Base-by-base conservation (phyloP, 2,888 invertebrate genomes). In the Catocala sponsa region DNA sequence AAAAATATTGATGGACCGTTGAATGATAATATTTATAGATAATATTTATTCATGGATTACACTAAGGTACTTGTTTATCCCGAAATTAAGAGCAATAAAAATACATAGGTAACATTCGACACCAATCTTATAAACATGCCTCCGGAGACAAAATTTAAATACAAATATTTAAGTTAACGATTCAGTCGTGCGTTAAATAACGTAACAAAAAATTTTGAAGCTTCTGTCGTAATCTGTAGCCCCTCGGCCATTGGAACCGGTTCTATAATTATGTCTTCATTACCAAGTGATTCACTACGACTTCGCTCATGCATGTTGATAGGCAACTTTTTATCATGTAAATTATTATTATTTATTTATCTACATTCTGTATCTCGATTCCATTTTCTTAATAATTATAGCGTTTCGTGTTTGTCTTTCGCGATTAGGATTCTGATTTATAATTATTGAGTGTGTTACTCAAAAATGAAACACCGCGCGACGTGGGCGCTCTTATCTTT, bases 221-320 rank as follows among this genome's bases (percentile, higher is more conserved):
- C 67, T 67, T 72, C 67, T 76, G 64, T 62, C 65, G 59, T 66
- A 70, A 67, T 65, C 51, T 65, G 51, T 72, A 63, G 72, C 55
- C 72, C 68, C 61, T 69, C 62, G 60, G 59, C 76, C 79, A 82
- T 81, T 68, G 72, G 74, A 90, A 92, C 94, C 92, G 91, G 94
- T 92, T 91, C 76, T 62, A 73, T 86, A 87, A 89, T 88, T 87
- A 92, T 92, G 91, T 91, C 92, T 93, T 93, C 90, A 93, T 93
- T 91, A 91, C 85, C 76, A 71, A 76, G 79, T 88, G 90, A 91
- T 89, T 90, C 91, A 90, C 83, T 79, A 79, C 82, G 77, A 70
- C 77, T 82, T 82, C 76, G 81, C 77, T 83, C 79, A 79, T 80
- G 76, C 72, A 71, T 60, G 70, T 73, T 76, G 77, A 76, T 76